These are phyloP conservation scores for Zygogramma bicolorata DNA, from an alignment of 2,888 invertebrate species.

Conservation along the genomic window DNA sequence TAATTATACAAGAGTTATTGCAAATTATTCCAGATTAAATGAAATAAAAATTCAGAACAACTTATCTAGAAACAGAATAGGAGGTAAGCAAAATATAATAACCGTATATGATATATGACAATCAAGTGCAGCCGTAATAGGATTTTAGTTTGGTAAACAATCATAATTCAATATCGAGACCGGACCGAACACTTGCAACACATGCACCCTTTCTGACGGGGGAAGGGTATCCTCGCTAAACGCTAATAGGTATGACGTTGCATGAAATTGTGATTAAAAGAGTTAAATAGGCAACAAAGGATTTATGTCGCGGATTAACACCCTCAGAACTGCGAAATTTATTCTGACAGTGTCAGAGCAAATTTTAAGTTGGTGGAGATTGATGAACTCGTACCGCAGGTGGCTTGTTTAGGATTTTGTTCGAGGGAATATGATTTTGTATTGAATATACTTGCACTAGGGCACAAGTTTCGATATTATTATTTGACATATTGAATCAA, in stretches of 20 bases:
- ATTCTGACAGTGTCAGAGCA: slow-evolving; percentile 48
- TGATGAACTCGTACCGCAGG: slow-evolving; percentile 62
- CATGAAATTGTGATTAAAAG: slow-evolving; percentile 66
- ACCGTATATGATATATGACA: slow-evolving; percentile 4
- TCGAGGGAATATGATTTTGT: background rate
- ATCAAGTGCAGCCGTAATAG: slow-evolving; percentile 23
- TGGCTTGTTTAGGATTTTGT: slow-evolving; percentile 52
- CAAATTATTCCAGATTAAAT: too few relatives aligned
- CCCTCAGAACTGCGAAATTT: slow-evolving; percentile 58
- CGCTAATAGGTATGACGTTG: slow-evolving; percentile 63
- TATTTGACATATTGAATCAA: too few relatives aligned
- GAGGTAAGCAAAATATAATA: background rate
- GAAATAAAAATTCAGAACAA: too few relatives aligned
- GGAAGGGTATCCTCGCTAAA: slow-evolving; percentile 48
- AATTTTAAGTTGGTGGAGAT: slow-evolving; percentile 53
- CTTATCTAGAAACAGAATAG: background rate
- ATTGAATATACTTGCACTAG: too few relatives aligned
- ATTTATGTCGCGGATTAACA: slow-evolving; percentile 61
- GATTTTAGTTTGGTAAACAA: slow-evolving; percentile 33
- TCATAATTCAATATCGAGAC: slow-evolving; percentile 31
- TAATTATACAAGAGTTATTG: too few relatives aligned
- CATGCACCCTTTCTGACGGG: slow-evolving; percentile 23
- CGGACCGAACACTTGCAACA: slow-evolving; percentile 34
- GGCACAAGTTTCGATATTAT: too few relatives aligned
- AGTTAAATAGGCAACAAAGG: slow-evolving; percentile 64